These are phyloP conservation scores for Eupristina koningsbergeri DNA, from an alignment of 1,140 invertebrate genomes.

Conservation along the genomic window DNA sequence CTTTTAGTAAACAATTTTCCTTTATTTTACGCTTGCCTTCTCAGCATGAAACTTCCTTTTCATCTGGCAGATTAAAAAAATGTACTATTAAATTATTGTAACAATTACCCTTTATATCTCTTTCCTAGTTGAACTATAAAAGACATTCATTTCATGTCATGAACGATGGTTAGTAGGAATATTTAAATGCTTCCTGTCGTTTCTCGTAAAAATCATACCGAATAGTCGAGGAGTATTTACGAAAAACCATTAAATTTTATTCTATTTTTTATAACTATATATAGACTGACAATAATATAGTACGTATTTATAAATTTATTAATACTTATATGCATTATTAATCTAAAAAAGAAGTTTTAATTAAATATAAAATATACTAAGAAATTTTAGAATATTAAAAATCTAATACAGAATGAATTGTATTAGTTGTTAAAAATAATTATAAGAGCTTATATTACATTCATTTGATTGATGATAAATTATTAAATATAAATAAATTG, in stretches of 20 bases:
- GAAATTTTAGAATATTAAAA: too few relatives aligned
- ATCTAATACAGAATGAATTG: too few relatives aligned
- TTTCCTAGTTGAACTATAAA: not conserved
- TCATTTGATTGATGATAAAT: too few relatives aligned
- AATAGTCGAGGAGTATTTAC: not conserved
- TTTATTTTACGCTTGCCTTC: not conserved
- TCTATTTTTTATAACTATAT: too few relatives aligned
- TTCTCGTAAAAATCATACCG: not conserved
- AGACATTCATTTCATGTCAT: not conserved
- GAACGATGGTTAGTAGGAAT: not conserved
- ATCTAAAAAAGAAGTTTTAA: too few relatives aligned
- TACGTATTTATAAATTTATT: too few relatives aligned
- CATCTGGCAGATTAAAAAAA: not conserved
- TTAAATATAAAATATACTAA: too few relatives aligned
- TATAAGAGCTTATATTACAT: too few relatives aligned
- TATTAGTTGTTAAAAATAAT: too few relatives aligned
- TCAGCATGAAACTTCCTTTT: not conserved
- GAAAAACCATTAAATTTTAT: not conserved
- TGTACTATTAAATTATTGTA: not conserved
- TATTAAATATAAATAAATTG: too few relatives aligned
- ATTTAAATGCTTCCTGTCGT: not conserved
- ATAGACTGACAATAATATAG: too few relatives aligned
- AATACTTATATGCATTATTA: too few relatives aligned
- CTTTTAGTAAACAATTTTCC: slow-evolving; percentile 34
- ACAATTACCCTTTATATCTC: not conserved